phyloP scores from a whole-genome alignment of 92 coral and sea anemone species.

The Phenganax stokvisi region DNA sequence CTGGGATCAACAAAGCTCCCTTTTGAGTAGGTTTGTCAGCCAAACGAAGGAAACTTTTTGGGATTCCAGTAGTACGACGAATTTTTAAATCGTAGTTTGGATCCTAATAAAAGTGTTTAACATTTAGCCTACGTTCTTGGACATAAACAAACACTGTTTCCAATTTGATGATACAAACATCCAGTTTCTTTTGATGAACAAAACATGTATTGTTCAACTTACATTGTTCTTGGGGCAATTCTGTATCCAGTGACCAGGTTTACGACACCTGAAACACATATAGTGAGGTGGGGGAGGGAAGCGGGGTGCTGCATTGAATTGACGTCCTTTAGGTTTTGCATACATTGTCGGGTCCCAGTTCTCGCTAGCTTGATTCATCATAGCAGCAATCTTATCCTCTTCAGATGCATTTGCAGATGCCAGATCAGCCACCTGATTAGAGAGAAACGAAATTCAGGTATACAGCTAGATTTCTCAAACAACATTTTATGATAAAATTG shows the following conservation, averaged over 20 bases:
- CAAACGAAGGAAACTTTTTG: conserved; percentile 63
- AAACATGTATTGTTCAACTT: conserved; percentile 23
- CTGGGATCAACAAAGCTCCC: conserved; percentile 34
- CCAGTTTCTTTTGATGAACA: too few relatives aligned
- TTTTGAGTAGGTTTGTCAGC: conserved; percentile 34
- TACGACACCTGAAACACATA: conserved; percentile 92
- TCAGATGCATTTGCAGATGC: conserved; percentile 95
- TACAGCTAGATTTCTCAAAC: too few relatives aligned
- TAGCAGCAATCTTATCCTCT: conserved; percentile 90
- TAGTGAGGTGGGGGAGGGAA: conserved; percentile 78
- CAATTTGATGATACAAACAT: too few relatives aligned
- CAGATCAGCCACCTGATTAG: conserved; percentile 69
- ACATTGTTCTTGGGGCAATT: conserved; percentile 99
- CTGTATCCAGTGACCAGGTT: conserved; percentile 93
- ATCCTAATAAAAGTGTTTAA: conserved; percentile 3
- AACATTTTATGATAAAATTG: too few relatives aligned
- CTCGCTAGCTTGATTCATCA: conserved; percentile 99
- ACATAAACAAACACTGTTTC: too few relatives aligned
- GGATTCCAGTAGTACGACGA: conserved; percentile 92
- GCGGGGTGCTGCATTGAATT: conserved; percentile 22
- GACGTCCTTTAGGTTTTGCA: conserved; percentile 77
- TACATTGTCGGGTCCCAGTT: conserved; percentile 98
- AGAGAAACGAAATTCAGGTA: too few relatives aligned
- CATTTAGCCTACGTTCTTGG: neutral
- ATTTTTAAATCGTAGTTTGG: conserved; percentile 50